A percentile compares a stretch with the other conserved stretches of the same genome.
phyloP scores from a whole-genome alignment of 2,797 vertebrate species.

The Aldrovandia affinis region DNA sequence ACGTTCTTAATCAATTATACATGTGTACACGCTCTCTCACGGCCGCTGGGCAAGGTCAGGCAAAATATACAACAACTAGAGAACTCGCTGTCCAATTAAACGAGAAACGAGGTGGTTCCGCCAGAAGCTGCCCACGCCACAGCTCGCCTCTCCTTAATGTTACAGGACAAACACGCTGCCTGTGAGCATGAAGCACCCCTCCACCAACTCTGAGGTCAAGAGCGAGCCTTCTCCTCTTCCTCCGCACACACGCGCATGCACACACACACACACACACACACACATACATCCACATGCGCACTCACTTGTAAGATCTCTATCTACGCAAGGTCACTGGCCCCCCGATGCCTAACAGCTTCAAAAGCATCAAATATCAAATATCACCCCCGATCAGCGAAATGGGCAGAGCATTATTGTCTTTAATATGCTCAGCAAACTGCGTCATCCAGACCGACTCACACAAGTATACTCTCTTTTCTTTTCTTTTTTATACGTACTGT shows the following conservation, averaged over 20 bases:
- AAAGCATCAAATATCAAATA: no score
- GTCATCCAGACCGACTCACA: no score
- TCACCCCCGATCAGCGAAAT: no score
- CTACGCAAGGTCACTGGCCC: no score
- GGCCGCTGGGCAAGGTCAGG: conserved; percentile 16
- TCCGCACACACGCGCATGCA: neutral
- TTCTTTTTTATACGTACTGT: neutral
- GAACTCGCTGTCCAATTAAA: neutral
- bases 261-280: neutral
- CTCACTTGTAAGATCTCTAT: neutral
- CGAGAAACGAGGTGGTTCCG: neutral
- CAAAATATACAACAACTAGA: neutral
- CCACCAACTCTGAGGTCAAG: neutral
- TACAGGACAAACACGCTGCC: no score
- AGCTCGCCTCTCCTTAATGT: neutral
- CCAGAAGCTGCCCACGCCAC: neutral
- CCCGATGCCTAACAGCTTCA: no score
- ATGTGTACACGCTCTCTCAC: neutral
- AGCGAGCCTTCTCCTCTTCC: no score
- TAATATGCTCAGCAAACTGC: no score
- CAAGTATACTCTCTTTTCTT: neutral
- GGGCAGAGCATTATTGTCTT: no score
- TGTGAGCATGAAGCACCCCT: neutral
- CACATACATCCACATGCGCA: neutral
- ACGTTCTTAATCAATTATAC: conserved; percentile 20